Evolutionary conservation across 2,113 vertebrate genomes (phyloP).

Genomic region (Carassius auratus): DNA sequence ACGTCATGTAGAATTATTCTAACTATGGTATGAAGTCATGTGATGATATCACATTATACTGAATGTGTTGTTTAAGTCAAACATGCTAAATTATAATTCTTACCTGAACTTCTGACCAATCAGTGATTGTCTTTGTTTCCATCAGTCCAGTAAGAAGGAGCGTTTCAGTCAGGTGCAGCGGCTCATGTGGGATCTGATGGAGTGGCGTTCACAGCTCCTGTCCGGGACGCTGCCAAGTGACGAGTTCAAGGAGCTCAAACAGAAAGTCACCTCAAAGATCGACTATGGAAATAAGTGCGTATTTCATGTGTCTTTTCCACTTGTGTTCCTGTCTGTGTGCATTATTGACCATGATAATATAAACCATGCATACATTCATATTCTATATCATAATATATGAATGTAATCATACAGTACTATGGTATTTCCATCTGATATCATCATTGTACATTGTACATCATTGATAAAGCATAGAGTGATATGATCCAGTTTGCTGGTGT

Average conservation of each 20-base stretch:
- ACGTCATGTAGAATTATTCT: background rate
- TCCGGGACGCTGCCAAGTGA: constrained; percentile 94
- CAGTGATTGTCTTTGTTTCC: constrained; percentile 52
- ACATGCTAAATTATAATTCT: background rate
- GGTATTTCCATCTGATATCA: background rate
- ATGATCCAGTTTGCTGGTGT: background rate
- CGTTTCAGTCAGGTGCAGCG: constrained; percentile 85
- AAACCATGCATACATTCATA: background rate
- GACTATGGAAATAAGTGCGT: constrained; percentile 96
- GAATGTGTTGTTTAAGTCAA: background rate
- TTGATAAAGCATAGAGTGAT: background rate
- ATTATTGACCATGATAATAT: background rate
- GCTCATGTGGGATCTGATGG: constrained; percentile 96
- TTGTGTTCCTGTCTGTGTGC: background rate
- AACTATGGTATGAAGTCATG: background rate
- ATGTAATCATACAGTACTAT: background rate
- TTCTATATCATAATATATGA: background rate
- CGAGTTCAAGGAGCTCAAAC: constrained; percentile 96
- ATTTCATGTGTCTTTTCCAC: background rate
- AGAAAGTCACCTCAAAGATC: constrained; percentile 97
- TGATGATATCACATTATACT: background rate
- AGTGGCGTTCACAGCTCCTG: constrained; percentile 96
- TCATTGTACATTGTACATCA: background rate
- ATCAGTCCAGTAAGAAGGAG: constrained; percentile 82
- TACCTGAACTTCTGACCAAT: constrained; percentile 64